These are phyloP conservation scores for Crotalus tigris DNA, from an alignment of 2,113 vertebrate species.

Conservation along the genomic window DNA sequence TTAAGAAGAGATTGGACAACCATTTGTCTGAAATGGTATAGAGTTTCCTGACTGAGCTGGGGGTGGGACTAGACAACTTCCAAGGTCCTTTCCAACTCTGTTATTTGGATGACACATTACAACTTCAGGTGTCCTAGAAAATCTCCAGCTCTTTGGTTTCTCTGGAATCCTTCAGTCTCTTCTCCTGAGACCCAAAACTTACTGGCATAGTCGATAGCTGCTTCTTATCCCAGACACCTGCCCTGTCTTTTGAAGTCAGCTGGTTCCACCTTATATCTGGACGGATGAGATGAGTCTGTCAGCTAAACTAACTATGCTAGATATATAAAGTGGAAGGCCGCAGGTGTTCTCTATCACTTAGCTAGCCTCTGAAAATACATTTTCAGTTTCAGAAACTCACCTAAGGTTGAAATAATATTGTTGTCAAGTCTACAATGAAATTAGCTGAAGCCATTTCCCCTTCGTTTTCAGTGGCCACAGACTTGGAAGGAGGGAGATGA, in stretches of 20 bases:
- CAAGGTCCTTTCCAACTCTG: too few relatives aligned
- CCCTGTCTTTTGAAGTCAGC: not conserved
- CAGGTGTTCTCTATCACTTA: not conserved
- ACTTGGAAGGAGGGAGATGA: too few relatives aligned
- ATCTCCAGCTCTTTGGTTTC: too few relatives aligned
- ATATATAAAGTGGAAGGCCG: not conserved
- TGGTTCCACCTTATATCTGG: not conserved
- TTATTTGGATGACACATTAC: too few relatives aligned
- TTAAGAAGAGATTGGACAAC: too few relatives aligned
- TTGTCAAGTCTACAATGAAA: too few relatives aligned
- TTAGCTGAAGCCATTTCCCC: too few relatives aligned
- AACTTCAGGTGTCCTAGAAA: too few relatives aligned
- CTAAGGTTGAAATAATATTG: not conserved
- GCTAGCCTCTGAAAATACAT: not conserved
- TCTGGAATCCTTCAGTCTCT: not conserved
- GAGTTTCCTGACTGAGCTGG: too few relatives aligned
- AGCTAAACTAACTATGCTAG: not conserved
- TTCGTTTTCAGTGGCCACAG: too few relatives aligned
- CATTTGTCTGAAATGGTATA: too few relatives aligned
- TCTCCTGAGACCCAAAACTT: not conserved
- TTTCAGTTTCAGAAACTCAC: not conserved
- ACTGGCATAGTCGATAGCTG: not conserved
- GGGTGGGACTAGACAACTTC: too few relatives aligned
- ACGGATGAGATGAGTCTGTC: not conserved
- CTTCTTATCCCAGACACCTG: not conserved